Base-by-base conservation (phyloP, 2,888 invertebrate genomes). In the Lymantria dispar region DNA sequence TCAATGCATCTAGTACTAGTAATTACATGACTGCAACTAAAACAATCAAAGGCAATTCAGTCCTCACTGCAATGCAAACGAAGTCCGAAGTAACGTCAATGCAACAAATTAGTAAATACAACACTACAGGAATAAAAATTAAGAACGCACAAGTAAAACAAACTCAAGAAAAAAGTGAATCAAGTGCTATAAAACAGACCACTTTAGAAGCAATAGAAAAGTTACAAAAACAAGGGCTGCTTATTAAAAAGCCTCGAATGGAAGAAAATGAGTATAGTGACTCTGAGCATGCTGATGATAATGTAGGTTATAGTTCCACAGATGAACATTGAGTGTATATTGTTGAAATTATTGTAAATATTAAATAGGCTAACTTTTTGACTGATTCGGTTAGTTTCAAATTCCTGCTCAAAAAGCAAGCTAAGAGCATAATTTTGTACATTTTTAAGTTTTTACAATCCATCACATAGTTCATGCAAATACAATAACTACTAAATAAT, bases 121-220 rank as follows among this genome's bases (percentile, higher is more conserved):
- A 74, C 54, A 83, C 78, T 56, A 72, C 81, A 8, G 88, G 86
- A 9, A 56, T 87, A 39, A 87, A 83, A 71, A 71, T 83, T 3
- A 87, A 82, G 72, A 79, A 78, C 60, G 79, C 73, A 75, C 79
- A 79, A 68, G 66, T 73, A 1, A 85, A 84, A 59, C 84, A 86
- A 70, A 69, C 81, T 14, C 83, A 86, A 65, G 84, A 87, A 52
- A 83, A 73, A 51, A 73, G 64, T 60, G 83, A 86, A 74, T 60
- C 71, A 30, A 80, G 57, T 65, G 60, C 77, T 41, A 67, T 82
- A 7, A 82, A 85, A 62, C 74, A 76, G 50, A 79, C 74, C 60
- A 79, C 90, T 30, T 70, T 90, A 68, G 84, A 85, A 49, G 88
- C 89, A n/a, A 82, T 91, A 64, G 81, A 89, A 66, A 89, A 78